Conservation (phyloP, 2,113 vertebrate species). For the Pelusios castaneus region DNA sequence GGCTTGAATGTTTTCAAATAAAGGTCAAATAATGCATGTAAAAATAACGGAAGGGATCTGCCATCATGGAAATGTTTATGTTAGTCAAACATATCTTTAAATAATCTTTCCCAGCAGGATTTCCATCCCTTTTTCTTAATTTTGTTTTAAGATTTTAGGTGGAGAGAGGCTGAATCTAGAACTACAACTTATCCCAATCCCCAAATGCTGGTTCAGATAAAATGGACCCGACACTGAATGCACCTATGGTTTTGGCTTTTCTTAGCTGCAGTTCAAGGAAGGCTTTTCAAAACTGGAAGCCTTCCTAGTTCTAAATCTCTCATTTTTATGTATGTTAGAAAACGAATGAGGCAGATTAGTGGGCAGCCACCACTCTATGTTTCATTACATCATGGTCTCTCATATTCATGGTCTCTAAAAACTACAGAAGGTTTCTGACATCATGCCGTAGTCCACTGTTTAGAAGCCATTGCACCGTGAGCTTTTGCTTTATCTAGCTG, state of each 20-base stretch:
- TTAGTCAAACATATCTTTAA: background rate
- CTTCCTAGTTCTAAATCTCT: background rate
- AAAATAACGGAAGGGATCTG: background rate
- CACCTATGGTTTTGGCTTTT: background rate
- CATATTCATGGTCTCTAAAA: background rate
- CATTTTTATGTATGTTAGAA: background rate
- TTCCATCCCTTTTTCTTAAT: background rate
- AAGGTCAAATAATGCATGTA: slow-evolving; percentile 61
- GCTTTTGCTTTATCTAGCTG: background rate
- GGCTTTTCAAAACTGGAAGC: background rate
- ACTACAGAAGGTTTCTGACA: fast-evolving
- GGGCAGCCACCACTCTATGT: background rate
- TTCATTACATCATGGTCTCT: too few species aligned
- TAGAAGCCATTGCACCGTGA: background rate
- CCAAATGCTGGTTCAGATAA: background rate
- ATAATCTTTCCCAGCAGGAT: background rate
- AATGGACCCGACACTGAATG: background rate
- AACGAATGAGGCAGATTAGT: background rate
- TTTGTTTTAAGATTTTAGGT: background rate
- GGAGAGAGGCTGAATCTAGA: background rate
- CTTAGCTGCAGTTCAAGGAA: background rate
- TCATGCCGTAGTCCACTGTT: background rate
- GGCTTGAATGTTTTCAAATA: slow-evolving; percentile 45
- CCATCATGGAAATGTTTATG: background rate
- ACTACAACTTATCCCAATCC: background rate